Base-by-base conservation (phyloP, 2,888 invertebrate genomes). In the Amorpha juglandis region DNA sequence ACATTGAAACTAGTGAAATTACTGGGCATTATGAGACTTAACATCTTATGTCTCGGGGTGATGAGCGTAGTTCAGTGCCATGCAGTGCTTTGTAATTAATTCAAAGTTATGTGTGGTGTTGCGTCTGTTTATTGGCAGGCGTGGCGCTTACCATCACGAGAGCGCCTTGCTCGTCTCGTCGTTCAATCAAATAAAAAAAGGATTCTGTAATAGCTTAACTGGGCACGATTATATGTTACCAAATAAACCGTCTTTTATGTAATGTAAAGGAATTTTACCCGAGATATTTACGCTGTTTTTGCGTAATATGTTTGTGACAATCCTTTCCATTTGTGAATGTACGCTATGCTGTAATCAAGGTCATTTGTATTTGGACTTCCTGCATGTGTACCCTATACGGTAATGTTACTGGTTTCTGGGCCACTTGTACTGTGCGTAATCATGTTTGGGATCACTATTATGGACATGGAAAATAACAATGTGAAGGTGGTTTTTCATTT, bases 261-360 rank as follows among this genome's bases (percentile, higher is more conserved):
- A 27, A 11, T 42, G 1, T 21, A 58, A 16, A 21, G 42, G 19
- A 21, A 19, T 52, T 42, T 58, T 58, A 42, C 19, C 19, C 19
- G 42, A 42, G 19, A 9, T 12, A 19, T 42, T 12, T 19, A 38
- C 16, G 12, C 12, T 55, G 35, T 38, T 8, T 9, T 53, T 38
- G 38, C 58, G 16, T 38, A 58, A 58, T 58, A 58, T 21, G 0
- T 38, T 58, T 58, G 19, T 42, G 58, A n/a, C 38, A 58, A 42
- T 58, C 42, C 58, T 55, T 33, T 55, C 55, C 38, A 42, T 58
- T 19, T 38, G 19, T 58, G 38, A 58, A 42, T 58, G 42, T 58
- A 58, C 27, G 38, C 16, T 9, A 38, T 19, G 12, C 19, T 6
- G 19, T 58, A 42, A 50, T 19, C 58, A 58, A 38, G 58, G 58